Conservation (phyloP, 2,113 vertebrate genomes). For the Lagopus leucura region DNA sequence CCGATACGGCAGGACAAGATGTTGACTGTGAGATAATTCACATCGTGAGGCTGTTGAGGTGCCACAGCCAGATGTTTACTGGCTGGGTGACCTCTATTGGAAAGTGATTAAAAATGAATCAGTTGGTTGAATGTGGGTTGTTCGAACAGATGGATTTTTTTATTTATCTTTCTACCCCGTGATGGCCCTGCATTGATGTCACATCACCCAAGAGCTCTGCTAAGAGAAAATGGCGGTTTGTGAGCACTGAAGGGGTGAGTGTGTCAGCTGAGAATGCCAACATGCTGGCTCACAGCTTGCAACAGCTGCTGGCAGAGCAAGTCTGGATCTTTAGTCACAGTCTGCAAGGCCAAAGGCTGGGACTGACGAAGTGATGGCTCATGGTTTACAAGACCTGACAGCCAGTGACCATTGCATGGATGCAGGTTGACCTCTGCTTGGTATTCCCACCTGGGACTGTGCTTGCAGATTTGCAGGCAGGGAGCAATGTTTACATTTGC, state of each 20-base stretch:
- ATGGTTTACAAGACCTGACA: background rate
- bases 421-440: background rate
- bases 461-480: background rate
- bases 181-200: background rate
- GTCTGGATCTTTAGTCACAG: background rate
- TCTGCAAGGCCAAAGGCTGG: background rate
- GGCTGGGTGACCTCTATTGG: constrained; percentile 7
- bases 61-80: constrained; percentile 41
- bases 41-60: background rate
- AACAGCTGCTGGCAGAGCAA: constrained; percentile 6
- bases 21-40: background rate
- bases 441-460: background rate
- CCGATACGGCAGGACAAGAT: background rate
- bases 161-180: background rate
- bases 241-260: background rate
- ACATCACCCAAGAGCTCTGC: background rate
- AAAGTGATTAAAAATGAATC: constrained; percentile 34
- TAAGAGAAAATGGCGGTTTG: background rate
- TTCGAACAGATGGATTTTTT: background rate
- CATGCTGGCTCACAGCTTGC: constrained; percentile 48
- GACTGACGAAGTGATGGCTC: background rate
- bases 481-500: too few relatives aligned
- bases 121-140: background rate
- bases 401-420: background rate
- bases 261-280: constrained; percentile 52